These are phyloP conservation scores for Phlogophora meticulosa DNA, from an alignment of 2,888 invertebrate genomes.

Conservation along the genomic window DNA sequence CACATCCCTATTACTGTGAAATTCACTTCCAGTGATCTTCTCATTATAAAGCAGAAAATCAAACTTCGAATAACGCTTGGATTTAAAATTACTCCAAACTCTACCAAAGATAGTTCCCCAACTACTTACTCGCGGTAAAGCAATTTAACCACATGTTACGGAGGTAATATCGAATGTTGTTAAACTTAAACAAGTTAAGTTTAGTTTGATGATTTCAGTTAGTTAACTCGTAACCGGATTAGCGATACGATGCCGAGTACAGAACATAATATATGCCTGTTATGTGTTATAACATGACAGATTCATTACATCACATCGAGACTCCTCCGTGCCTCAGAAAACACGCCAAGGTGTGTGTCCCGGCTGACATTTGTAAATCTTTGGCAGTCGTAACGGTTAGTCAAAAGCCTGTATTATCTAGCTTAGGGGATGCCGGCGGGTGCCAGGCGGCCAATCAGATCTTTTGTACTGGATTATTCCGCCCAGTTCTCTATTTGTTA, in stretches of 20 bases:
- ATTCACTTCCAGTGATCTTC: too few relatives aligned
- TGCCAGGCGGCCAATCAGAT: too few relatives aligned
- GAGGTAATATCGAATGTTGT: conserved; percentile 36
- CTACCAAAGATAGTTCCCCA: conserved; percentile 17
- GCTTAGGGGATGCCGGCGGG: too few relatives aligned
- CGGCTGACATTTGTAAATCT: too few relatives aligned
- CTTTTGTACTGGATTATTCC: too few relatives aligned
- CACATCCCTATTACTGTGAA: too few relatives aligned
- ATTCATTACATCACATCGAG: too few relatives aligned
- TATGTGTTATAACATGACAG: not conserved
- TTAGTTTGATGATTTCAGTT: conserved; percentile 46
- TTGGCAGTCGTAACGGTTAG: too few relatives aligned
- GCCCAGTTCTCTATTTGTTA: too few relatives aligned
- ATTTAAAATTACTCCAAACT: conserved; percentile 4
- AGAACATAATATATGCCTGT: conserved; percentile 15
- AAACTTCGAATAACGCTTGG: not conserved
- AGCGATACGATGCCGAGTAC: conserved; percentile 1
- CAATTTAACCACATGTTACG: conserved; percentile 40
- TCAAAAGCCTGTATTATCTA: too few relatives aligned
- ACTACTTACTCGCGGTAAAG: conserved; percentile 14
- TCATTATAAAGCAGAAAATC: not conserved
- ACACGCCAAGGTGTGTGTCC: too few relatives aligned
- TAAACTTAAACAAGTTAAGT: conserved; percentile 53
- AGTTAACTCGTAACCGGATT: conserved; percentile 40
- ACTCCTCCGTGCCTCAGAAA: too few relatives aligned